Base-by-base conservation (phyloP, 2,797 vertebrate genomes). In the Natrix natrix region DNA sequence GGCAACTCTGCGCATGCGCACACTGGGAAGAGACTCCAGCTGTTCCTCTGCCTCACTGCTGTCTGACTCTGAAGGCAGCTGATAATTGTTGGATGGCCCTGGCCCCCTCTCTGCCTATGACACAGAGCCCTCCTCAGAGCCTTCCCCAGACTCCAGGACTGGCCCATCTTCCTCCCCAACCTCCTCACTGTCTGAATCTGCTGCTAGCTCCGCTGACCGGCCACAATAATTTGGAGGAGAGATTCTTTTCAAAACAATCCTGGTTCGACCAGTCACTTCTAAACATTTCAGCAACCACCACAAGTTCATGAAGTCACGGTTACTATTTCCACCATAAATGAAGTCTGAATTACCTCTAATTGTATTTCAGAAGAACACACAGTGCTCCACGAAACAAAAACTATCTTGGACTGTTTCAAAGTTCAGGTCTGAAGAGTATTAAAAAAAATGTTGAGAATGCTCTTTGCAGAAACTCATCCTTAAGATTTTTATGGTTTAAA, bases 401-500 rank as follows among this genome's bases (percentile, higher is more conserved):
- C 37, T 93, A 26, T 11, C 60, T 8, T 86, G 78, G 55, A 90
- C 28, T 89, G 52, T 24, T 88, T 74, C 26, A 5, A 57, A 48
- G 56, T 32, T 56, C 5, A 61, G 91, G 54, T 32, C 89, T 93
- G 43, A 91, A 87, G 43, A 78, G 66, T 90, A 26, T 61, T 48
- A 90, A 20, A 91, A 56, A 16, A 69, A 69, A 69, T 16, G 66
- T 32, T 69, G 13, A 92, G 66, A 92, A n/a, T 17, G 28, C 0
- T 74, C 55, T 89, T 93, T 66, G 61, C 63, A 89, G 89, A 74
- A 48, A 13, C 37, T 17, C 89, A 54, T 86, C 55, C 74, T 59
- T 90, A 56, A 78, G 52, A 56, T 43, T 93, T 56, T 90, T 90
- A 61, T 57, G 93, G 89, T 91, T 93, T 93, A 59, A 0, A 22